Percentiles rank a stretch among this genome's conserved stretches.
Conservation (phyloP, 35 echinoderm and acorn worm genomes). For the Patiria miniata region DNA sequence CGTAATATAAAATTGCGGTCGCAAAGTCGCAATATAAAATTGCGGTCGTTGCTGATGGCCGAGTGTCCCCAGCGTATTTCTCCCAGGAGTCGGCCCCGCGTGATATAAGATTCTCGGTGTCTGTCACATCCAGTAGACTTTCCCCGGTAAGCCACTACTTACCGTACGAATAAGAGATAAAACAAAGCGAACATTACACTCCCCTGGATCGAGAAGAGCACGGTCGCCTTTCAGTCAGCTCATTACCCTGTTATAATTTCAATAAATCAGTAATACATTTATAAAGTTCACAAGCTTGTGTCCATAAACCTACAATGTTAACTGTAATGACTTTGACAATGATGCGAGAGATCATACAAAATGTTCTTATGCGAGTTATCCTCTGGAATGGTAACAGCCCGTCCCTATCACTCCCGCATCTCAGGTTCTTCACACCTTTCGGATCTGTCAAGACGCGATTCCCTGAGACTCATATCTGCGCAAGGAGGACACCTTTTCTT, state of each 20-base stretch:
- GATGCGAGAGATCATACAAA: not conserved
- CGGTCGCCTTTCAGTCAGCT: not conserved
- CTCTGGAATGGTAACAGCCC: not conserved
- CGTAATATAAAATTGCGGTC: not conserved
- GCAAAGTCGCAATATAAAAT: not conserved
- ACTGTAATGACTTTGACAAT: not conserved
- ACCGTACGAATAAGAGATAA: not conserved
- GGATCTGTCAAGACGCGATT: not conserved
- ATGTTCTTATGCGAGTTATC: not conserved
- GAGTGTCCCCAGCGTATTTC: not conserved
- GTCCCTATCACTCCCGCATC: not conserved
- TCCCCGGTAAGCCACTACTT: not conserved
- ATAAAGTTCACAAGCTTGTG: too few species aligned
- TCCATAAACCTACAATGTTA: too few species aligned
- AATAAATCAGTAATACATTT: not conserved
- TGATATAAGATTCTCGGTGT: not conserved
- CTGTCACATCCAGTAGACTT: constrained; percentile 11
- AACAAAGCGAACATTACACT: not conserved
- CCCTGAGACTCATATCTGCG: not conserved
- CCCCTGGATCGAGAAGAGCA: not conserved
- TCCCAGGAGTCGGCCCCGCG: not conserved
- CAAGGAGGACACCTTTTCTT: not conserved
- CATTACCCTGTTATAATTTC: not conserved
- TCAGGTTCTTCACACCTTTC: constrained; percentile 15
- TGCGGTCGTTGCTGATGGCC: not conserved